phyloP scores from a whole-genome alignment of 2,888 invertebrate genomes.

The Diachrysia chrysitis region DNA sequence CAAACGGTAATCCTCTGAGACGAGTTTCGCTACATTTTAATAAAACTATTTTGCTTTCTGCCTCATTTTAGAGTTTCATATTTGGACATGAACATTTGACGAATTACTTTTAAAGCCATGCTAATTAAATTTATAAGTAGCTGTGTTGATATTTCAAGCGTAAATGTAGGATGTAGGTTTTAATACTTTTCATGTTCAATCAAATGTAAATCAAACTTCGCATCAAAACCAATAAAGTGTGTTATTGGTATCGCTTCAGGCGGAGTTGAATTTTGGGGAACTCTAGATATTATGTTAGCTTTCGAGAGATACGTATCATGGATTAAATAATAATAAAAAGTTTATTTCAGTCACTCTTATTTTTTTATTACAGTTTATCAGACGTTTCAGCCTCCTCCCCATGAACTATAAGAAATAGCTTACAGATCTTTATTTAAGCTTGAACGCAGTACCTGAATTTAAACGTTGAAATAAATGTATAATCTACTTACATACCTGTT shows the following conservation, averaged over 20 bases:
- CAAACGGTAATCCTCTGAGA: slow-evolving; percentile 30
- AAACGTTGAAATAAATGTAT: too few relatives aligned
- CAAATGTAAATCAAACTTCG: slow-evolving; percentile 7
- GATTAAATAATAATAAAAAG: not conserved
- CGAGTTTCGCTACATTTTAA: slow-evolving; percentile 29
- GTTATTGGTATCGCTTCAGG: slow-evolving; percentile 4
- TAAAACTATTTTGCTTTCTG: slow-evolving; percentile 25
- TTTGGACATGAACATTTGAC: not conserved
- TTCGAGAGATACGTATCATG: not conserved
- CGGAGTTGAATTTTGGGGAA: not conserved
- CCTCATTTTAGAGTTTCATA: slow-evolving; percentile 17
- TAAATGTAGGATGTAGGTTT: not conserved
- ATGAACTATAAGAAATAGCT: too few relatives aligned
- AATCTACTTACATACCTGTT: too few relatives aligned
- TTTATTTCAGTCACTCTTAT: not conserved
- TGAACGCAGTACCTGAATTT: too few relatives aligned
- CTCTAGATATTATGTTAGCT: slow-evolving; percentile 3
- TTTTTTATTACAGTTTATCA: not conserved
- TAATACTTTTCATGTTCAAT: not conserved
- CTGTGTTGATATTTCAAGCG: not conserved
- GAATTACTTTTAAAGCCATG: not conserved
- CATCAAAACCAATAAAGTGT: not conserved
- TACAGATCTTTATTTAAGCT: too few relatives aligned
- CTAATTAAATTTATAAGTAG: not conserved
- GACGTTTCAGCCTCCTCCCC: too few relatives aligned